Base-by-base conservation (phyloP, 2,113 vertebrate species). In the Pomatostomus ruficeps region DNA sequence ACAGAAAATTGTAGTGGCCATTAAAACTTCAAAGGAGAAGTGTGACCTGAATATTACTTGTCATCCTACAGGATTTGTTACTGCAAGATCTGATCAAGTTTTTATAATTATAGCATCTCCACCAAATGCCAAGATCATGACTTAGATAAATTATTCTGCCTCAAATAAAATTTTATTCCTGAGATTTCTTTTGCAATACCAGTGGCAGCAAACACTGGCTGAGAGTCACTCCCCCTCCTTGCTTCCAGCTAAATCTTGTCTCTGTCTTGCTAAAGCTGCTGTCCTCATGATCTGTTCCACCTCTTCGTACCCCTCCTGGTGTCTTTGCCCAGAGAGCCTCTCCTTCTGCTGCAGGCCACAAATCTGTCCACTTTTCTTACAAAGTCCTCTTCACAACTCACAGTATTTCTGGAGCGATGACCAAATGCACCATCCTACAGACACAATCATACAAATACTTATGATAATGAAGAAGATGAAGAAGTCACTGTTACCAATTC, bases 11-110 rank as follows among this genome's bases (percentile, higher is more conserved):
- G 90, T 96, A 95, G 94, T 93, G 95, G 96, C 95, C 96, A 97
- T 97, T 96, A 97, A 97, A 97, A 96, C 95, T 96, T 97, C 95
- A 97, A 97, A 97, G 75, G 65, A 72, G 65, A 87, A 86, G 65
- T 78, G 62, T 96, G 96, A 97, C 94, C 94, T 97, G 94, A 95
- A 94, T 96, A 95, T 92, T 77, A 93, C 89, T 87, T 92, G 57
- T 63, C 74, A 83, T 35, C 48, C 2, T 46, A 52, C 59, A 77
- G 59, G 65, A 61, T 82, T 93, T 95, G 57, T 73, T 72, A 83
- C 77, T 75, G 73, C 36, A 92, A 92, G 80, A 90, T 71, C 49
- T 76, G 88, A 94, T 94, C 93, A 94, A 91, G 78, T 68, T 88
- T 63, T 93, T 92, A 22, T 14, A 94, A 95, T 95, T 93, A 65